Percentiles rank a stretch among this genome's conserved stretches.
These are phyloP conservation scores for Brotogeris chrysoptera DNA, from an alignment of 2,797 vertebrate genomes.

Conservation along the genomic window DNA sequence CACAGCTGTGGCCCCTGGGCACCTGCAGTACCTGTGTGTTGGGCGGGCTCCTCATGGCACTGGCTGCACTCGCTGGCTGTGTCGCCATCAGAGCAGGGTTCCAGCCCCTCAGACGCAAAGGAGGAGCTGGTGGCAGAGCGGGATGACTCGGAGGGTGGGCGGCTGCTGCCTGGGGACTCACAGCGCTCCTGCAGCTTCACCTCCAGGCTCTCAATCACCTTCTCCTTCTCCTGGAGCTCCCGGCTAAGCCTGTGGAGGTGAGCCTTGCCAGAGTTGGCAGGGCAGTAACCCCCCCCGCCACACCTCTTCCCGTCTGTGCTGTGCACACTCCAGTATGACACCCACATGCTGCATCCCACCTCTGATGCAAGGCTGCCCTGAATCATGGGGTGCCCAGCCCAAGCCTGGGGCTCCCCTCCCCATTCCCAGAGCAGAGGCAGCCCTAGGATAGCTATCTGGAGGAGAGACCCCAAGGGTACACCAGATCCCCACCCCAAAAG, in stretches of 20 bases:
- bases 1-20: accelerated
- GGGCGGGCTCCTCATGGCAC: constrained; percentile 40
- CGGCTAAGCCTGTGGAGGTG: constrained; percentile 78
- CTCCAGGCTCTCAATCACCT: constrained; percentile 86
- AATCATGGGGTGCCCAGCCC: not conserved
- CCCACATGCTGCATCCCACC: accelerated
- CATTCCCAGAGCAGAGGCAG: not conserved
- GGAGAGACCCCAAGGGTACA: not conserved
- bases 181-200: constrained; percentile 82
- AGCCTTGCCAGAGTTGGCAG: not conserved
- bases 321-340: accelerated
- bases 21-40: not conserved
- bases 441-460: not conserved
- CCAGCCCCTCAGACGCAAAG: constrained; percentile 85
- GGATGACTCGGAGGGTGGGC: constrained; percentile 79
- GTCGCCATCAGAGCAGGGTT: constrained; percentile 83
- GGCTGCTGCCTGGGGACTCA: constrained; percentile 83
- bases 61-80: constrained; percentile 77
- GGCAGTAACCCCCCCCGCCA: not conserved
- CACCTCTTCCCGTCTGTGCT: not conserved
- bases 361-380: not conserved
- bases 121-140: constrained; percentile 85
- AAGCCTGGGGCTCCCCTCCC: not conserved
- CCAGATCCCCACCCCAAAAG: not conserved
- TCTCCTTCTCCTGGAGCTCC: constrained; percentile 91